phyloP scores from a whole-genome alignment of 2,797 vertebrate genomes.

The Hylomyscus alleni region DNA sequence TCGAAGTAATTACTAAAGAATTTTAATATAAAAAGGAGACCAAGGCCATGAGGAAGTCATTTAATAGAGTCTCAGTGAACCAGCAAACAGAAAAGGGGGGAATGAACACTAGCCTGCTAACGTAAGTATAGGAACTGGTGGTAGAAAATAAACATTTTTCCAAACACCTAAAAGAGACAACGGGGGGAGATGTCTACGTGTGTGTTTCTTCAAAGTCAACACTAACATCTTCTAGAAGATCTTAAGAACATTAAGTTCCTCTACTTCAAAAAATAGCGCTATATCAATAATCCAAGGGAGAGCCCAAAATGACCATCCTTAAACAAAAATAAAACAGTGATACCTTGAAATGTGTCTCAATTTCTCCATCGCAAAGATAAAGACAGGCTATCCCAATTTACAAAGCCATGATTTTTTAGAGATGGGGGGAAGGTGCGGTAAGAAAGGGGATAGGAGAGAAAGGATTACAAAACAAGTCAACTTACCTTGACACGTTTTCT shows the following conservation, averaged over 20 bases:
- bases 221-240: constrained; percentile 41
- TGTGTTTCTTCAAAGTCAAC: constrained; percentile 71
- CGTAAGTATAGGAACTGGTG: constrained; percentile 79
- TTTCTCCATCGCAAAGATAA: constrained; percentile 42
- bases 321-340: constrained; percentile 35
- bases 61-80: constrained; percentile 37
- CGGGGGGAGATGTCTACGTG: constrained; percentile 20
- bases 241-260: constrained; percentile 15
- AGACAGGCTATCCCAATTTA: background rate
- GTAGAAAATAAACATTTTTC: constrained; percentile 80
- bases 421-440: background rate
- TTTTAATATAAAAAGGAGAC: constrained; percentile 8
- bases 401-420: background rate
- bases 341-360: background rate
- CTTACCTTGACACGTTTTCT: constrained; percentile 94
- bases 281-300: background rate
- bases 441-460: background rate
- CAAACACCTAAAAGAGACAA: constrained; percentile 29
- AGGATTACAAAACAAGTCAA: background rate
- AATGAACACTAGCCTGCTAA: constrained; percentile 73
- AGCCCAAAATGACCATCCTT: constrained; percentile 47
- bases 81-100: constrained; percentile 51
- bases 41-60: constrained; percentile 37
- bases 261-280: constrained; percentile 54
- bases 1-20: constrained; percentile 53